Conservation (phyloP, 2,797 vertebrate genomes). For the Tragopan temminckii region DNA sequence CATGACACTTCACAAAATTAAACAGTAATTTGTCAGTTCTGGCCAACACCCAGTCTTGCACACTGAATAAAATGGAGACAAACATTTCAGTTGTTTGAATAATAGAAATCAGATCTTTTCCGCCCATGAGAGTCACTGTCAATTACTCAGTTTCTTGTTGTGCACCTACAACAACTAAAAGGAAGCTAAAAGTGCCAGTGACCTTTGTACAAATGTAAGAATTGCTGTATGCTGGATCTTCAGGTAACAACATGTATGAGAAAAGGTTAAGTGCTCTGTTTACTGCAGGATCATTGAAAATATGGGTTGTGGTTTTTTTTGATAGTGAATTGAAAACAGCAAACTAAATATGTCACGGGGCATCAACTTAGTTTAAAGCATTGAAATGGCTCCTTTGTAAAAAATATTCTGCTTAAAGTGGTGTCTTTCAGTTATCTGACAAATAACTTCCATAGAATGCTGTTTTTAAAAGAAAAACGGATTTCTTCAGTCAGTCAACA, state of each 20-base stretch:
- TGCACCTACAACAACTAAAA: rapidly evolving
- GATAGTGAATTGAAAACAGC: not conserved
- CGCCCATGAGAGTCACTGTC: rapidly evolving
- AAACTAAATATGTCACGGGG: not conserved
- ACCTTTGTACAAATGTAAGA: not conserved
- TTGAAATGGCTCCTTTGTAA: not conserved
- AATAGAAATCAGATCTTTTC: rapidly evolving
- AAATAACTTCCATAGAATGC: not conserved
- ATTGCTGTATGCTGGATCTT: not conserved
- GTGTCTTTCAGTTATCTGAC: not conserved
- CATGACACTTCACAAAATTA: not conserved
- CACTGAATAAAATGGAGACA: rapidly evolving
- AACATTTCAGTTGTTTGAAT: not conserved
- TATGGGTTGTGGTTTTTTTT: not conserved
- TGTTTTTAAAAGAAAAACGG: not conserved
- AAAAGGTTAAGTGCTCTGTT: not conserved
- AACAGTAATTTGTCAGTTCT: not conserved
- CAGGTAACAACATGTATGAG: not conserved
- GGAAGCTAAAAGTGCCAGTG: not conserved
- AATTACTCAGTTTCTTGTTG: not conserved
- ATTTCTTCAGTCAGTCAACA: not conserved
- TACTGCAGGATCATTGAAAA: not conserved
- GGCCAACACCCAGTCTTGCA: not conserved
- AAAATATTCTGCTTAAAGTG: not conserved
- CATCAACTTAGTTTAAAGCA: not conserved